Evolutionary conservation across 2,113 vertebrate species (phyloP).

Genomic region (Centropus bengalensis): DNA sequence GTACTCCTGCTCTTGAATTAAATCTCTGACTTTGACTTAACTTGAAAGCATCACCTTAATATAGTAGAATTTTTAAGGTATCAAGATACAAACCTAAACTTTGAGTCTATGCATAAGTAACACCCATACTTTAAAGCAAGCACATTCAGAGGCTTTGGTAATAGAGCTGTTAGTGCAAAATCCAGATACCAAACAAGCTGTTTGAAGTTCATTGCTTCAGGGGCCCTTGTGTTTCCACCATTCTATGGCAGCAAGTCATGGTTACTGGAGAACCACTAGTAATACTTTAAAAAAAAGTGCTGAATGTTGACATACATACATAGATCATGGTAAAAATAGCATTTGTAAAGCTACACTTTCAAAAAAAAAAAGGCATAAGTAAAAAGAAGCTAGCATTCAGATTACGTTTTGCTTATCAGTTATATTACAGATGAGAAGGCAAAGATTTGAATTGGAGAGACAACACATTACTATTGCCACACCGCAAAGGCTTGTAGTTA

Average conservation of each 20-base stretch:
- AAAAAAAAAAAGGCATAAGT: background rate
- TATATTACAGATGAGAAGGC: background rate
- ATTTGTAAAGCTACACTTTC: background rate
- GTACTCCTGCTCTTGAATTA: background rate
- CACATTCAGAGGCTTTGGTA: background rate
- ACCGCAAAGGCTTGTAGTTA: background rate
- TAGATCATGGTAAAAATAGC: background rate
- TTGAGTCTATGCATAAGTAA: background rate
- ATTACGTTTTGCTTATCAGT: background rate
- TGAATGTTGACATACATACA: background rate
- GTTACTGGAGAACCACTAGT: background rate
- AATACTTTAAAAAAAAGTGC: background rate
- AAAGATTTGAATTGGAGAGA: background rate
- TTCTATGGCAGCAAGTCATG: background rate
- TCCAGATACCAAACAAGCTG: background rate
- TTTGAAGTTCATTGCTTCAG: background rate
- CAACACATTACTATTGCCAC: background rate
- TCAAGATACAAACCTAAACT: background rate
- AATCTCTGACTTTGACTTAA: background rate
- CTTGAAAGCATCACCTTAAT: background rate
- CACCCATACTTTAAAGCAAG: background rate
- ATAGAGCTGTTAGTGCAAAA: background rate
- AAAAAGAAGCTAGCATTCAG: background rate
- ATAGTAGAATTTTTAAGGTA: background rate
- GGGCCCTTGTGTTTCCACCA: background rate